Conservation (phyloP, 92 coral and sea anemone species). For the Nematostella vectensis region DNA sequence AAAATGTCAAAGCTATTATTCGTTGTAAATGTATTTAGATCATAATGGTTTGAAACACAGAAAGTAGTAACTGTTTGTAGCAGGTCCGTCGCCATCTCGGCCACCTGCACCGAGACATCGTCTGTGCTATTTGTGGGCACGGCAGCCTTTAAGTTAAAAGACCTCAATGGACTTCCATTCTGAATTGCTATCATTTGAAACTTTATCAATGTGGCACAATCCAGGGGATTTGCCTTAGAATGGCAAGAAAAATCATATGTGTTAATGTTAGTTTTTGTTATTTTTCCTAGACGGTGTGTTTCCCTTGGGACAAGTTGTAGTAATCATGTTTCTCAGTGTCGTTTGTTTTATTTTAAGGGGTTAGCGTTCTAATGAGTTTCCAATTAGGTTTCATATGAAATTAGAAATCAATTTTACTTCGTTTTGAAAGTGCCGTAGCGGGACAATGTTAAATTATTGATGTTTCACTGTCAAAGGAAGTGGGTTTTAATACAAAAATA, state of each 20-base stretch:
- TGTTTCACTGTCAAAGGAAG: constrained; percentile 54
- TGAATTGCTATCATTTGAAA: constrained; percentile 8
- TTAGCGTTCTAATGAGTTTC: constrained; percentile 60
- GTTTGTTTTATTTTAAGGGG: constrained; percentile 50
- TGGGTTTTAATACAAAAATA: constrained; percentile 60
- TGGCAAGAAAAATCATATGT: background rate
- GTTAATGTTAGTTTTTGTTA: too few relatives aligned
- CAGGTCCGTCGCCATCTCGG: constrained; percentile 43
- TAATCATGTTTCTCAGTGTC: too few relatives aligned
- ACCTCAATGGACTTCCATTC: background rate
- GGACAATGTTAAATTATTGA: constrained; percentile 49
- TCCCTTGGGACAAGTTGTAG: constrained; percentile 9
- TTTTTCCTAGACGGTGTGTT: too few relatives aligned
- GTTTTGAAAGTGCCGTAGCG: constrained; percentile 65
- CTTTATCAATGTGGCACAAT: constrained; percentile 9
- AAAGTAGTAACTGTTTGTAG: constrained; percentile 38
- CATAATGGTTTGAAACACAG: constrained; percentile 10
- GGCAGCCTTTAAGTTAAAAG: constrained; percentile 2
- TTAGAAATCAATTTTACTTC: constrained; percentile 83
- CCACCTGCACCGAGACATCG: constrained; percentile 46
- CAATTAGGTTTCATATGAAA: constrained; percentile 83
- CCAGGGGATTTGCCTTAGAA: constrained; percentile 2
- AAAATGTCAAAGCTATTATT: constrained; percentile 4
- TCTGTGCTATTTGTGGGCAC: constrained; percentile 20
- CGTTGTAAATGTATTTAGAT: background rate